A percentile compares a stretch with the other conserved stretches of the same genome.
These are phyloP conservation scores for Molothrus ater DNA, from an alignment of 2,797 vertebrate genomes.

Conservation along the genomic window DNA sequence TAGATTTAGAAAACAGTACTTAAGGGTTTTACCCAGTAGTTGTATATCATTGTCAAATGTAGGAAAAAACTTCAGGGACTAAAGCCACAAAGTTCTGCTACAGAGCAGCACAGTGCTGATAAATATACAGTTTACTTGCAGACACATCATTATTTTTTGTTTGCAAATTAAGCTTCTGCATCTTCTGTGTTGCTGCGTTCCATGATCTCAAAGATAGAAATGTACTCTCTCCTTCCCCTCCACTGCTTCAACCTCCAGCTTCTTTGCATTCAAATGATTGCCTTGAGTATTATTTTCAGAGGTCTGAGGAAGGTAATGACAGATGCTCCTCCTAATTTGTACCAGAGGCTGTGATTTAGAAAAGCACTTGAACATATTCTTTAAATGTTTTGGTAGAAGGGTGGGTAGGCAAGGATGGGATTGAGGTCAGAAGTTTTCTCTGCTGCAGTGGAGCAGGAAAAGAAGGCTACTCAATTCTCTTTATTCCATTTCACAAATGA, in stretches of 20 bases:
- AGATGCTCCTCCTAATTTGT: not conserved
- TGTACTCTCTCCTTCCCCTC: not conserved
- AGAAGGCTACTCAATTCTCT: not conserved
- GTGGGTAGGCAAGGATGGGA: not conserved
- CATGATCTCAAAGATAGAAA: not conserved
- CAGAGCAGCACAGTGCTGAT: not conserved
- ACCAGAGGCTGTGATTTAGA: not conserved
- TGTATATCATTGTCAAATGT: constrained; percentile 64
- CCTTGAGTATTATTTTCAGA: not conserved
- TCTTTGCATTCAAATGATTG: not conserved
- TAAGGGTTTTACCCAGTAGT: not conserved
- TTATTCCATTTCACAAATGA: not conserved
- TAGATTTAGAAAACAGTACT: constrained; percentile 64
- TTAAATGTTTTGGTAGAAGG: not conserved
- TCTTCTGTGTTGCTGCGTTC: not conserved
- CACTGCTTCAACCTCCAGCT: not conserved
- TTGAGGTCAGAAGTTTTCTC: not conserved
- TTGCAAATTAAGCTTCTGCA: not conserved
- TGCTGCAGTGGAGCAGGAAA: not conserved
- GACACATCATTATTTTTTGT: constrained; percentile 3
- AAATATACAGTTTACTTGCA: not conserved
- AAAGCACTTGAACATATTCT: not conserved
- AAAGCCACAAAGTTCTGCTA: not conserved
- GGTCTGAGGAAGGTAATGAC: not conserved
- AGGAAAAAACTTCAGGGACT: not conserved